phyloP scores from a whole-genome alignment of 2,113 vertebrate species.

The Ictidomys tridecemlineatus region DNA sequence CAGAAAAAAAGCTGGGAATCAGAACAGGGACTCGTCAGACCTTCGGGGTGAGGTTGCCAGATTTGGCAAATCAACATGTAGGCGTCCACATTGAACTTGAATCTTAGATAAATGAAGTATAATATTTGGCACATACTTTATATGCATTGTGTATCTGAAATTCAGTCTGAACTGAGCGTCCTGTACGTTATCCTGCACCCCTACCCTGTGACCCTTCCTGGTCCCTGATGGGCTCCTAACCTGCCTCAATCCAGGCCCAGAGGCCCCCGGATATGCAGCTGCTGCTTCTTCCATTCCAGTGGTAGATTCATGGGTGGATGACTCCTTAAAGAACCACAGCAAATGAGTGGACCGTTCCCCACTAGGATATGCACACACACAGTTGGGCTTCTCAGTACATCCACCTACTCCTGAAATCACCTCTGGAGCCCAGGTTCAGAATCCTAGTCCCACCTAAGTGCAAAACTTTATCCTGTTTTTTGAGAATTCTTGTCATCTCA shows the following conservation, averaged over 20 bases:
- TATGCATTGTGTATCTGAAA: not conserved
- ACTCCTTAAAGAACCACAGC: not conserved
- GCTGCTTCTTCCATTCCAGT: not conserved
- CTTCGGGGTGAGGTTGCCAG: not conserved
- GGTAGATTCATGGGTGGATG: not conserved
- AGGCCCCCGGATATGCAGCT: not conserved
- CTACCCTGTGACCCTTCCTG: not conserved
- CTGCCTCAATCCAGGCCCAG: not conserved
- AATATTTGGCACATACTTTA: not conserved
- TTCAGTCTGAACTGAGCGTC: not conserved
- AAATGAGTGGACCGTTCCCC: not conserved
- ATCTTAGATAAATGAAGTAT: not conserved
- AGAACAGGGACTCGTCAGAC: not conserved
- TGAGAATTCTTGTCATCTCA: not conserved
- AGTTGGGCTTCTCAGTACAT: not conserved
- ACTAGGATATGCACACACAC: not conserved
- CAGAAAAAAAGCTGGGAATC: not conserved
- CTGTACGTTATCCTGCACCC: not conserved
- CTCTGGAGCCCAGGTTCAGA: not conserved
- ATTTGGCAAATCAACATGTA: slow-evolving; percentile 37
- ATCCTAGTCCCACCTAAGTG: not conserved
- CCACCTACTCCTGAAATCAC: not conserved
- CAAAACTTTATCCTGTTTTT: not conserved
- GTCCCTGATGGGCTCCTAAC: not conserved
- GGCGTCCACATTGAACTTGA: not conserved